Base-by-base conservation (phyloP, 2,797 vertebrate species). In the Arremon brunneinucha region DNA sequence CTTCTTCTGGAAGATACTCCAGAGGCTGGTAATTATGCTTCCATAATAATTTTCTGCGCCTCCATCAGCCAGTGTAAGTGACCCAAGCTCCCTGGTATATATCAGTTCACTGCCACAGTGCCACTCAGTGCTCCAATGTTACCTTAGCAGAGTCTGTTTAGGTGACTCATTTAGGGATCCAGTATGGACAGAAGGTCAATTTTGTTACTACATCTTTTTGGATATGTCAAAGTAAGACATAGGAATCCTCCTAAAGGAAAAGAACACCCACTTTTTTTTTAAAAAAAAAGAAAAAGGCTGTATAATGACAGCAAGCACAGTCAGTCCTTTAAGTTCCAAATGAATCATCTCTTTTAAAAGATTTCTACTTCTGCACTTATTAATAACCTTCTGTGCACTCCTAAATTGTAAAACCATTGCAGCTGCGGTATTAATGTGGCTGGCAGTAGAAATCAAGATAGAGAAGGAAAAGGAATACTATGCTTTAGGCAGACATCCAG, bases 391-490 rank as follows among this genome's bases (percentile, higher is more conserved):
- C 56, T 59, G n/a, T 80, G 62, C 13, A 65, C 28, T 75, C 37
- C 11, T 87, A 72, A 87, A 63, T 43, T 15, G 15, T 93, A 89
- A 95, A 92, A 62, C 12, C 9, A 67, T 27, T 68, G 24, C 76
- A 93, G 60, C 30, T 84, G 47, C 30, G 83, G 47, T 50, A 41
- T 60, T 52, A 65, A 46, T 60, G 24, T 83, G 12, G 3, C 14
- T 95, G 78, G 21, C 57, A 43, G 28, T 14, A 85, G 65, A 71
- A 85, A 75, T 44, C n/a, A 62, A 67, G 35, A n/a, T 5, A 69
- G 10, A 70, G 9, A 43, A 89, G 19, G 47, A 47, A 87, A 81
- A 16, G 8, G 43, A 86, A 65, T 63, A 55, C 27, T 64, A 35
- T 67, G 26, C 22, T 80, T 80, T 43, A 50, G 72, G 52, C 44